phyloP scores from a whole-genome alignment of 2,797 vertebrate species.

The Euthynnus affinis region DNA sequence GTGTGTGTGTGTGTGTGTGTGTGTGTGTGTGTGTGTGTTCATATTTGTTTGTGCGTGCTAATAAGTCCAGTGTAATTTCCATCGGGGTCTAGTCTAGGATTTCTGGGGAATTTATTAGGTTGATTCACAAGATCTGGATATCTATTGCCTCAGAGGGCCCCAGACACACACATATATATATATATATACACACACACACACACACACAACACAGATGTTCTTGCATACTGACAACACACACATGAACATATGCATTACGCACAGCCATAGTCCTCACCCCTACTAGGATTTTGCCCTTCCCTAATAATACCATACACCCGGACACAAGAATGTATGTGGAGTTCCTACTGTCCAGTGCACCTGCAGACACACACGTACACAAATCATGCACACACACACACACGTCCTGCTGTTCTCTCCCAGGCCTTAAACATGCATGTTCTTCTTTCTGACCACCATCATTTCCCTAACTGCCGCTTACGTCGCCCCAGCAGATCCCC shows the following conservation, averaged over 20 bases:
- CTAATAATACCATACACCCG: conserved; percentile 57
- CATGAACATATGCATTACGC: conserved; percentile 53
- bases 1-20: conserved; percentile 24
- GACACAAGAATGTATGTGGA: conserved; percentile 7
- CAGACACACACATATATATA: conserved; percentile 6
- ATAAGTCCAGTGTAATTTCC: conserved; percentile 63
- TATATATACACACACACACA: too few relatives aligned
- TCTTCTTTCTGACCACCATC: conserved; percentile 70
- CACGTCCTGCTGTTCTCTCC: conserved; percentile 40
- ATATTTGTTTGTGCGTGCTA: conserved; percentile 45
- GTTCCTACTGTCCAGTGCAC: conserved; percentile 34
- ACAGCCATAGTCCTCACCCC: conserved; percentile 51
- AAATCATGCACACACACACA: conserved; percentile 34
- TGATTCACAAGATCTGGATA: conserved; percentile 46
- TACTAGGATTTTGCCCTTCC: conserved; percentile 30
- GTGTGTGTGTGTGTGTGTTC: conserved; percentile 12
- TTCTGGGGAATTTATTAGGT: conserved; percentile 68
- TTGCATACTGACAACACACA: conserved; percentile 33
- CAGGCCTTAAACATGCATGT: conserved; percentile 61
- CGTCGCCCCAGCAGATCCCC: conserved; percentile 46
- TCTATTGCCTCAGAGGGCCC: conserved; percentile 60
- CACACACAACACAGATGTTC: not conserved
- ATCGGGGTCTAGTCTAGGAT: conserved; percentile 40
- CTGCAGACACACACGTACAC: conserved; percentile 31
- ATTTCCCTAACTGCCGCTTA: conserved; percentile 79